Percentiles rank a stretch among this genome's conserved stretches.
Evolutionary conservation across 1,140 invertebrate species (phyloP).

Genomic region (Copidosoma floridanum): DNA sequence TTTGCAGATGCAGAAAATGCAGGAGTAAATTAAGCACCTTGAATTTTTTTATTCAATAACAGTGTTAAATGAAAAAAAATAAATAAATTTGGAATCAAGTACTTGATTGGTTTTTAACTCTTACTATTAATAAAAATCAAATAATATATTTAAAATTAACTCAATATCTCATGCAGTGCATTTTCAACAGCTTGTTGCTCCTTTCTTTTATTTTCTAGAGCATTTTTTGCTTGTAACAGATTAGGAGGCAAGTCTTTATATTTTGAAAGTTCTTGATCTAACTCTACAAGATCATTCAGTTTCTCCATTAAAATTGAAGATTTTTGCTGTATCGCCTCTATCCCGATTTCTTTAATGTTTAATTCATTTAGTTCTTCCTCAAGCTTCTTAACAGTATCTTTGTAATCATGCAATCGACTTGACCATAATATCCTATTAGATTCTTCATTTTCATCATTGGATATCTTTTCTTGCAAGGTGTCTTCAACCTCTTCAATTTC

Average conservation of each 20-base stretch:
- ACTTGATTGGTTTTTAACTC: background rate
- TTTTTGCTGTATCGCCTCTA: slow-evolving; percentile 38
- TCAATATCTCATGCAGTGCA: slow-evolving; percentile 32
- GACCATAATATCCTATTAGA: slow-evolving; percentile 34
- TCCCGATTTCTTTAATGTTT: slow-evolving; percentile 34
- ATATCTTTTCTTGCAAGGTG: slow-evolving; percentile 30
- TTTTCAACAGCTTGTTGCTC: slow-evolving; percentile 39
- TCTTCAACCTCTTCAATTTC: slow-evolving; percentile 31
- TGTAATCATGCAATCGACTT: slow-evolving; percentile 42
- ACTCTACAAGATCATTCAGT: slow-evolving; percentile 32
- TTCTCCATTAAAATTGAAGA: slow-evolving; percentile 37
- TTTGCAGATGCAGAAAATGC: too few relatives aligned
- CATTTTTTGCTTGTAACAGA: slow-evolving; percentile 45
- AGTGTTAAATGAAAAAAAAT: too few relatives aligned
- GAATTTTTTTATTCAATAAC: too few relatives aligned
- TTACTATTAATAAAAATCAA: slow-evolving; percentile 11
- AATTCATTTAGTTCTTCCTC: slow-evolving; percentile 35
- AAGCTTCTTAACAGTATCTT: slow-evolving; percentile 34
- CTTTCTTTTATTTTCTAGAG: slow-evolving; percentile 39
- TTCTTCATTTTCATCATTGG: slow-evolving; percentile 32
- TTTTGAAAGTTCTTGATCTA: slow-evolving; percentile 37
- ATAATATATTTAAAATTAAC: slow-evolving; percentile 6
- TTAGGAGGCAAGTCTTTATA: slow-evolving; percentile 47
- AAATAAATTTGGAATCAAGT: too few relatives aligned
- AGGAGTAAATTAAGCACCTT: too few relatives aligned